Evolutionary conservation across 2,113 vertebrate genomes (phyloP), one percentile per base, ranked within the genome.

Genomic region (Bostrychus sinensis): DNA sequence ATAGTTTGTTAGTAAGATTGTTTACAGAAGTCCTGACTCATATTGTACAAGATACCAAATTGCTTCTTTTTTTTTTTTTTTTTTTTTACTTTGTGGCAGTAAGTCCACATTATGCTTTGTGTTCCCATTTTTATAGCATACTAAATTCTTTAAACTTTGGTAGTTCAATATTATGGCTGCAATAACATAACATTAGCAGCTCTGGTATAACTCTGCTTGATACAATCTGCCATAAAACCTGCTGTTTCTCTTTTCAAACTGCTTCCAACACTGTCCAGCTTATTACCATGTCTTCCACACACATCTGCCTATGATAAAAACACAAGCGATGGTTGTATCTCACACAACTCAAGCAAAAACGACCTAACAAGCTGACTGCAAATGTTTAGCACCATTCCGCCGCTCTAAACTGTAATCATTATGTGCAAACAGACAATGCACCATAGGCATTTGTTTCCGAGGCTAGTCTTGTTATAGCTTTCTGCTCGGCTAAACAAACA

Each of bases 381-480:
- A 30, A 54, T 17, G n/a, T 20, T 34, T 34, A 17, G n/a, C 26
- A 54, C 9, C 8, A 32, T 54, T 54, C 26, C 5, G 28, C 26
- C 25, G 51, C 48, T 62, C 39, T 13, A n/a, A 56, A 43, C 7
- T 36, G 16, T n/a, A 32, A 42, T 28, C 37, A 13, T 26, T 32
- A 5, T 39, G 11, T 48, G 56, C 25, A 23, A 22, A 32, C 46
- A 39, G 50, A 37, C 17, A 36, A 30, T 36, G 48, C 37, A 38
- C 54, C 28, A 77, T 69, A 38, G 70, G 28, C 14, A 12, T 65
- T 19, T n/a, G 23, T 45, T 32, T 6, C 30, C 26, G 25, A 51
- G 22, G 61, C 28, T 8, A 12, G 37, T 50, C 68, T 72, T 77
- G 76, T 82, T 77, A 77, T 64, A 64, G 56, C 39, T 30, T 62